Evolutionary conservation across 1,140 invertebrate genomes (phyloP).

Genomic region (Popillia japonica): DNA sequence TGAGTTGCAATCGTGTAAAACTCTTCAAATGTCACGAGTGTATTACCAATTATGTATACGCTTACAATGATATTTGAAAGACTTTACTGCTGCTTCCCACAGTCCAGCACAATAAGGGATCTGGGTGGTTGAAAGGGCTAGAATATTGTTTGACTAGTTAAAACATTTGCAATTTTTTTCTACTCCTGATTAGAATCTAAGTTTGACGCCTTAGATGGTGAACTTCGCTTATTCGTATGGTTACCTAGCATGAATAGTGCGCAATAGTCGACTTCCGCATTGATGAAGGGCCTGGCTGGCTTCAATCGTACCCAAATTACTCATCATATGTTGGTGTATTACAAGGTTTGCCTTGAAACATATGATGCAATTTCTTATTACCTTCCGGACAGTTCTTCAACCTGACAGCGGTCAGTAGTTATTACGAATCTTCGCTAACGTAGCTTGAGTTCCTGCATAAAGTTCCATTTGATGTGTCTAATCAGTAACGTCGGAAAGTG

Average conservation of each 20-base stretch:
- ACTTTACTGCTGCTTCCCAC: too few relatives aligned
- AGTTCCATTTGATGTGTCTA: not conserved
- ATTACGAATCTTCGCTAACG: not conserved
- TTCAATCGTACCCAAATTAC: slow-evolving; percentile 51
- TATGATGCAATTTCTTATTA: slow-evolving; percentile 13
- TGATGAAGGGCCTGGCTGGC: slow-evolving; percentile 47
- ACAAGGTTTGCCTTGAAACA: slow-evolving; percentile 5
- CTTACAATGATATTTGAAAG: too few relatives aligned
- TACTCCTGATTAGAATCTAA: slow-evolving; percentile 19
- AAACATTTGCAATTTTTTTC: not conserved
- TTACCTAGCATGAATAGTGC: slow-evolving; percentile 50
- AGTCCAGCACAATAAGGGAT: too few relatives aligned
- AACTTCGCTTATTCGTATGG: not conserved
- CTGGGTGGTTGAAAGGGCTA: not conserved
- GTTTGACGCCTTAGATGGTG: slow-evolving; percentile 16
- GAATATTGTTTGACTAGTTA: not conserved
- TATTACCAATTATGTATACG: too few relatives aligned
- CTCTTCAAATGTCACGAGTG: too few relatives aligned
- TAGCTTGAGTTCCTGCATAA: not conserved
- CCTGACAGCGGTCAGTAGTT: not conserved
- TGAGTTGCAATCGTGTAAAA: too few relatives aligned
- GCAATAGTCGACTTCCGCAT: slow-evolving; percentile 53
- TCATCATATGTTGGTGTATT: slow-evolving; percentile 1
- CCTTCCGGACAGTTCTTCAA: not conserved
- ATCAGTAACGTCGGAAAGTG: slow-evolving; percentile 22